These are phyloP conservation scores for Tillus elongatus DNA, from an alignment of 2,888 invertebrate species.

Conservation along the genomic window DNA sequence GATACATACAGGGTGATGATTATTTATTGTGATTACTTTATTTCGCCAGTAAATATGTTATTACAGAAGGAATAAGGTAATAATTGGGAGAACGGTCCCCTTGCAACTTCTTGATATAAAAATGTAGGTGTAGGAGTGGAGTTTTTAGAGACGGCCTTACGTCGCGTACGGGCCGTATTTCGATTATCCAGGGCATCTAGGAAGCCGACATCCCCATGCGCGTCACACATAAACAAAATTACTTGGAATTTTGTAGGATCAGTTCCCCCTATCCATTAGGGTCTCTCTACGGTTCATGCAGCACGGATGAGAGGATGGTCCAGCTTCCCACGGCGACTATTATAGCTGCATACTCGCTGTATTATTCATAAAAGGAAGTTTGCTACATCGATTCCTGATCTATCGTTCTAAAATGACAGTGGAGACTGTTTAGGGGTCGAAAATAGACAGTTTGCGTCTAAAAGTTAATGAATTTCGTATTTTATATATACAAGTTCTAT, in stretches of 20 bases:
- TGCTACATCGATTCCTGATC: constrained; percentile 29
- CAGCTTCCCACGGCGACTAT: constrained; percentile 33
- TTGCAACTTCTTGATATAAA: constrained; percentile 26
- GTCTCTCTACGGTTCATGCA: constrained; percentile 15
- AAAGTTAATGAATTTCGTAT: too few species aligned
- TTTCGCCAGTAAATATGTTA: not conserved
- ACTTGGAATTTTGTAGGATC: constrained; percentile 38
- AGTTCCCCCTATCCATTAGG: constrained; percentile 33
- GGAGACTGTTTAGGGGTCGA: not conserved
- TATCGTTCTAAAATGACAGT: too few species aligned
- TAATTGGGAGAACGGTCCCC: constrained; percentile 1
- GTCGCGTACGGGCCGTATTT: constrained; percentile 29
- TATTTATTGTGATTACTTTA: constrained; percentile 1
- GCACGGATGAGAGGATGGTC: constrained; percentile 12
- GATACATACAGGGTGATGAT: too few species aligned
- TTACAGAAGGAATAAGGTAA: constrained; percentile 1
- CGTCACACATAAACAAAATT: constrained; percentile 39
- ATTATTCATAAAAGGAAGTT: constrained; percentile 32
- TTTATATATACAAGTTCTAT: too few species aligned
- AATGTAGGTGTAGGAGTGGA: constrained; percentile 23
- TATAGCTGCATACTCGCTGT: constrained; percentile 28
- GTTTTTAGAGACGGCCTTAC: constrained; percentile 19
- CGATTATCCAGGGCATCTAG: constrained; percentile 26
- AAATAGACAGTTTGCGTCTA: not conserved
- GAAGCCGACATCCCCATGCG: constrained; percentile 24